Conservation (phyloP, 2,888 invertebrate genomes). For the Drosophila macrothrix region DNA sequence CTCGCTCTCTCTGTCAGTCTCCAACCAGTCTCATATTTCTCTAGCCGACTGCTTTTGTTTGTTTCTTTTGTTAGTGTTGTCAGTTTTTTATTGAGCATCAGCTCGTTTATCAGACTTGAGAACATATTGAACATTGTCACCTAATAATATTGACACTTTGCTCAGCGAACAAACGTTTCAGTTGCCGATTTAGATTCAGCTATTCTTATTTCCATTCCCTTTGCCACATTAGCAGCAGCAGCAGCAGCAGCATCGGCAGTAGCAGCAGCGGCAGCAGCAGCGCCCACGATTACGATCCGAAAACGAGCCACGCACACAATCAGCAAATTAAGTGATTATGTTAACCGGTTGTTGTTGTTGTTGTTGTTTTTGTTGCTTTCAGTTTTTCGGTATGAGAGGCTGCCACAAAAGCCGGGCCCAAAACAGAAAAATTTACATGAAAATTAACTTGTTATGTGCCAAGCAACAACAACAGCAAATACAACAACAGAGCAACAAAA, state of each 20-base stretch:
- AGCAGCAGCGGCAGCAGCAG: slow-evolving; percentile 16
- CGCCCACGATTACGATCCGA: slow-evolving; percentile 67
- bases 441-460: slow-evolving; percentile 78
- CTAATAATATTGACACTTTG: slow-evolving; percentile 80
- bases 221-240: neutral
- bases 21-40: slow-evolving; percentile 8
- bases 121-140: slow-evolving; percentile 74
- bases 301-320: slow-evolving; percentile 69
- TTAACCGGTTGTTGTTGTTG: slow-evolving; percentile 73
- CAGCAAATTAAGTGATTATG: slow-evolving; percentile 80
- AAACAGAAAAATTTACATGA: slow-evolving; percentile 77
- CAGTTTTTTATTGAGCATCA: slow-evolving; percentile 41
- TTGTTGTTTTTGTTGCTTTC: slow-evolving; percentile 15
- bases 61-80: slow-evolving; percentile 20
- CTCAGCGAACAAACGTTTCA: slow-evolving; percentile 17
- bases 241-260: neutral
- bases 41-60: slow-evolving; percentile 13
- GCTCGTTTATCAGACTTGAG: slow-evolving; percentile 73
- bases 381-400: slow-evolving; percentile 34
- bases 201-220: slow-evolving; percentile 15
- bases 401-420: slow-evolving; percentile 52
- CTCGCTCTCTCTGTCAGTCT: neutral
- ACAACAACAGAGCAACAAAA: slow-evolving; percentile 17
- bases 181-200: slow-evolving; percentile 29
- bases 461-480: slow-evolving; percentile 32